These are phyloP conservation scores for Drosophila nebulosa DNA, from an alignment of 1,140 invertebrate genomes.

Conservation along the genomic window DNA sequence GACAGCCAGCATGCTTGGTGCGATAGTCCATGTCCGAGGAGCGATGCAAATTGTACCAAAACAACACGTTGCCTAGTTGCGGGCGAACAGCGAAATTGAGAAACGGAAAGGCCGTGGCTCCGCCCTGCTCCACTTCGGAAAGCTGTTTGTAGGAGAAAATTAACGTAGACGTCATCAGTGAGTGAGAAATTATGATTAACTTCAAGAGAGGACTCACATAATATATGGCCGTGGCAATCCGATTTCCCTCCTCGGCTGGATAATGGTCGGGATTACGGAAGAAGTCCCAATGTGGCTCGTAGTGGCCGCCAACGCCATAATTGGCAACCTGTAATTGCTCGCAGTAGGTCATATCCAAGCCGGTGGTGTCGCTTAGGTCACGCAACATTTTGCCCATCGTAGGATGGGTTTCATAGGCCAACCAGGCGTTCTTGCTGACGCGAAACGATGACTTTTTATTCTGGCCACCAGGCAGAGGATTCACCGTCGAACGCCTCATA, in stretches of 20 bases:
- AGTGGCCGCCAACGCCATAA: conserved; percentile 88
- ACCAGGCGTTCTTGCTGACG: conserved; percentile 98
- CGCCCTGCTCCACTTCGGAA: conserved; percentile 96
- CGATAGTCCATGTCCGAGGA: conserved; percentile 94
- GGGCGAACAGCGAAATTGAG: conserved; percentile 92
- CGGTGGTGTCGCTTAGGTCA: conserved; percentile 89
- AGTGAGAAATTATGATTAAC: conserved; percentile 3
- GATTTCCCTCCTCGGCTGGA: conserved; percentile 88
- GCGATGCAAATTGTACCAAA: conserved; percentile 97
- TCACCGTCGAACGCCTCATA: conserved; percentile 90
- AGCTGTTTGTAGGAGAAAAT: conserved; percentile 84
- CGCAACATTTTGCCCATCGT: conserved; percentile 88
- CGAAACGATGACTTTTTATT: conserved; percentile 88
- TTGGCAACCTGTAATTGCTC: conserved; percentile 86
- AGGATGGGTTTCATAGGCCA: conserved; percentile 90
- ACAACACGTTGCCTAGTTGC: conserved; percentile 93
- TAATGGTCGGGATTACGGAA: conserved; percentile 58
- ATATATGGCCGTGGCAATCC: conserved; percentile 75
- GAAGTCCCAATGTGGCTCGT: conserved; percentile 88
- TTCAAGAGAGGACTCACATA: conserved; percentile 53
- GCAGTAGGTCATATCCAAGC: conserved; percentile 91
- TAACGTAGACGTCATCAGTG: not conserved
- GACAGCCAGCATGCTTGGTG: conserved; percentile 98
- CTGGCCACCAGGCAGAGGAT: conserved; percentile 85
- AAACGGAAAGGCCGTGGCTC: conserved; percentile 96